phyloP scores from a whole-genome alignment of 2,888 invertebrate genomes.

The Venusia cambrica region DNA sequence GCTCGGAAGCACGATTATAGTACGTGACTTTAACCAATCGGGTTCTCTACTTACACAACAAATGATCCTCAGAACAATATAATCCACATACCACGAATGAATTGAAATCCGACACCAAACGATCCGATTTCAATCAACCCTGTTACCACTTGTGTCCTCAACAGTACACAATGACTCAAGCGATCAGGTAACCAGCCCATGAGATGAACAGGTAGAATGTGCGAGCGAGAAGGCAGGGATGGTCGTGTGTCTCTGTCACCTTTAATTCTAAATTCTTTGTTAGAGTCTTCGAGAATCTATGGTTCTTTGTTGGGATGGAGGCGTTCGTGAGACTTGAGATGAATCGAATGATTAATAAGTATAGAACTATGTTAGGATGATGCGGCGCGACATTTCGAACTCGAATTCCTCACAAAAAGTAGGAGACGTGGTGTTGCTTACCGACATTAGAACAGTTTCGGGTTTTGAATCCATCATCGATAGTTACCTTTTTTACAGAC shows the following conservation, averaged over 20 bases:
- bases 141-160: conserved; percentile 9
- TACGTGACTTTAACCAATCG: too few species aligned
- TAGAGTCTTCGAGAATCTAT: conserved; percentile 6
- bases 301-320: neutral
- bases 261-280: conserved; percentile 12
- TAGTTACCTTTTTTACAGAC: too few species aligned
- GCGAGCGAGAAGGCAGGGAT: conserved; percentile 30
- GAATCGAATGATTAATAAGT: too few species aligned
- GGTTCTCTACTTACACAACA: too few species aligned
- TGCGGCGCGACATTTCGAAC: too few species aligned
- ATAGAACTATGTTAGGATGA: too few species aligned
- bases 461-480: too few species aligned
- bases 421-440: too few species aligned
- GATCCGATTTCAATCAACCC: conserved; percentile 12
- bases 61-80: neutral
- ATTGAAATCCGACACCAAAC: conserved; percentile 2
- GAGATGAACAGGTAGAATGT: conserved; percentile 25
- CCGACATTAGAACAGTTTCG: too few species aligned
- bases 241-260: conserved; percentile 10
- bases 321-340: neutral
- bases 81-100: conserved; percentile 1
- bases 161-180: conserved; percentile 17
- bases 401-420: too few species aligned
- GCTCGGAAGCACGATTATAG: too few species aligned
- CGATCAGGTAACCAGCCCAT: conserved; percentile 12